A percentile compares a stretch with the other conserved stretches of the same genome.
These are phyloP conservation scores for Pampusana beccarii DNA, from an alignment of 2,113 vertebrate genomes.

Conservation along the genomic window DNA sequence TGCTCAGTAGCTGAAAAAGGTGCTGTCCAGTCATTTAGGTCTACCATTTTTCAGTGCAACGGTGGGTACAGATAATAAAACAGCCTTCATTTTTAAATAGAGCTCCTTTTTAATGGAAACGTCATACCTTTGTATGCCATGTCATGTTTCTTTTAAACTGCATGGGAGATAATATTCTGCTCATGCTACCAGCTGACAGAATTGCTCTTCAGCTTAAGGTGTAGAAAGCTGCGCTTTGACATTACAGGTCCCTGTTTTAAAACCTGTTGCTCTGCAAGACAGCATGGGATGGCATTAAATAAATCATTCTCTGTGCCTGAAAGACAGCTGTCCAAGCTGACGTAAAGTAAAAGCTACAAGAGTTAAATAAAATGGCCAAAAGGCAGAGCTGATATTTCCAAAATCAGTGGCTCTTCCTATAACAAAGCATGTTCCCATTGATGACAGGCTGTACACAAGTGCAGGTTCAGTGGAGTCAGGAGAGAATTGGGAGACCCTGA, in stretches of 20 bases:
- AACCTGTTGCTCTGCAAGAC: neutral
- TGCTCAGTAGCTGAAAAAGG: neutral
- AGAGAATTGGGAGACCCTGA: neutral
- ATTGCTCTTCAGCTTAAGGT: neutral
- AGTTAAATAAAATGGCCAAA: neutral
- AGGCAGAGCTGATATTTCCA: neutral
- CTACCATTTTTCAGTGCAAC: neutral
- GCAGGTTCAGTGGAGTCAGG: neutral
- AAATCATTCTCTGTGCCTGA: neutral
- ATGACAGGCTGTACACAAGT: neutral
- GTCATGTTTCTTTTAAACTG: neutral
- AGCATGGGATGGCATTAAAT: neutral
- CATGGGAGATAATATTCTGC: neutral
- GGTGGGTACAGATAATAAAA: neutral
- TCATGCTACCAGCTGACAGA: neutral
- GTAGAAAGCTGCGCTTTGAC: neutral
- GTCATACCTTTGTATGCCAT: neutral
- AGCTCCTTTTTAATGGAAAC: neutral
- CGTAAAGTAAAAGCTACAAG: neutral
- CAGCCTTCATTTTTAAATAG: neutral
- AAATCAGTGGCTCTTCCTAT: neutral
- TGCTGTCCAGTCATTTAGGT: neutral
- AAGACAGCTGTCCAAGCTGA: neutral
- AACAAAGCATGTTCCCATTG: rapidly evolving
- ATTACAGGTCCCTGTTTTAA: neutral